Base-by-base conservation (phyloP, 2,113 vertebrate genomes). In the Neotoma lepida region DNA sequence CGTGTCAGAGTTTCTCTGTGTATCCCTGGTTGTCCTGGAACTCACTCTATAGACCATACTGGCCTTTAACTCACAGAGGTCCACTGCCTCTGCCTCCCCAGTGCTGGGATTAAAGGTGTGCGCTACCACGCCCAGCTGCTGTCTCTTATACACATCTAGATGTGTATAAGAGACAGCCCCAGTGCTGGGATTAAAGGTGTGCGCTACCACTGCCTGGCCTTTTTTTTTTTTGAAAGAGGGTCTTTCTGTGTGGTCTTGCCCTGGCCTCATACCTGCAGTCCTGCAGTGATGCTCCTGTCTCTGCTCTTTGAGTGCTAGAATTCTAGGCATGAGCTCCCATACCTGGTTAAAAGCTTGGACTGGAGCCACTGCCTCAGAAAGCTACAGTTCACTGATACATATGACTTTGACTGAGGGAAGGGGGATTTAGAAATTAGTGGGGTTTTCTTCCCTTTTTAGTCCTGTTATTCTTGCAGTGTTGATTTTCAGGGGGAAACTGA, bases 401-500 rank as follows among this genome's bases (percentile, higher is more conserved):
- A 8, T 66, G n/a, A 2, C 22, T 88, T 82, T 71, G 84, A 46
- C 4, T 39, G 2, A 51, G 35, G 35, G 14, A 71, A 89, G 24
- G 92, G 39, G 4, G 10, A 78, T 89, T 96, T 92, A 94, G n/a
- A 87, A 76, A 58, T 92, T 64, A 82, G 17, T 93, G 46, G 51
- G 35, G 66, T 96, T 91, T 88, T 87, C 14, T 90, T 92, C 49
- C 18, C 49, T 86, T 96, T 95, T 87, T 84, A 61, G 64, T 89
- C 8, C 12, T 92, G 0, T 77, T 89, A 51, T 8, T 86, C n/a
- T n/a, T 66, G 82, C 4, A 82, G 39, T 30, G 30, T 91, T 76
- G 56, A 81, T 44, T 77, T 96, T 64, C 68, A 86, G 71, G 84
- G 81, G 58, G 91, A 90, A 95, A 87, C 35, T 66, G 22, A 96